phyloP scores from a whole-genome alignment of 2,797 vertebrate species.

The Centroberyx gerrardi region DNA sequence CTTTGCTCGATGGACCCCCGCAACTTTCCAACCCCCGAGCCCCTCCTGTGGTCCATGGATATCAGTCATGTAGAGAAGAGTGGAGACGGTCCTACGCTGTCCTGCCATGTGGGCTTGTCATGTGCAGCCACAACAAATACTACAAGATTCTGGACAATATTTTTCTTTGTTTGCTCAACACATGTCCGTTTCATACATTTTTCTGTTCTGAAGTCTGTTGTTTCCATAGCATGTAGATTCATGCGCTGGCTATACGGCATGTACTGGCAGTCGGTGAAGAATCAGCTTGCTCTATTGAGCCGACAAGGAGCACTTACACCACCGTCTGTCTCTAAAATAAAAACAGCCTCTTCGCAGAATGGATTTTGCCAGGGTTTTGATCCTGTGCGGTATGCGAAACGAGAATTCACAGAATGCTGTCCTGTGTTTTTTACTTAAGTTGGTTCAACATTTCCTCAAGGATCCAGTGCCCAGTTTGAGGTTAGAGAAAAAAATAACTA shows the following conservation, averaged over 20 bases:
- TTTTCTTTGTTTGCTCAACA: conserved; percentile 12
- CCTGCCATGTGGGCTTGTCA: conserved; percentile 61
- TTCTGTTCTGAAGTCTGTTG: conserved; percentile 5
- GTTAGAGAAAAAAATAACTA: neutral
- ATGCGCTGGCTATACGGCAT: neutral
- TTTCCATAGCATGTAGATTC: neutral
- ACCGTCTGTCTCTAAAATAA: too few relatives aligned
- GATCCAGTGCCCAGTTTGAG: neutral
- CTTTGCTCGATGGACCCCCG: conserved; percentile 58
- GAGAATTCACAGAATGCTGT: too few relatives aligned
- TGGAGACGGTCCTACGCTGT: conserved; percentile 20
- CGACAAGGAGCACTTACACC: too few relatives aligned
- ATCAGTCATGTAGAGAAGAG: conserved; percentile 40
- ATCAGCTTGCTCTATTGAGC: neutral
- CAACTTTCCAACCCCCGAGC: conserved; percentile 33
- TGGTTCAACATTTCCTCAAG: neutral
- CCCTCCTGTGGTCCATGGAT: conserved; percentile 34
- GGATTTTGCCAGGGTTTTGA: too few relatives aligned
- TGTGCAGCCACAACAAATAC: conserved; percentile 36
- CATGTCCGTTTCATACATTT: conserved; percentile 30
- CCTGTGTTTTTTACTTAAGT: neutral
- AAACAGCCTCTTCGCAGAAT: too few relatives aligned
- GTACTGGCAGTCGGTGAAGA: neutral
- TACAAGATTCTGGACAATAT: conserved; percentile 16
- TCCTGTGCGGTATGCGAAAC: too few relatives aligned